phyloP scores from a whole-genome alignment of 1,140 invertebrate genomes.

The Ceratina japonica region DNA sequence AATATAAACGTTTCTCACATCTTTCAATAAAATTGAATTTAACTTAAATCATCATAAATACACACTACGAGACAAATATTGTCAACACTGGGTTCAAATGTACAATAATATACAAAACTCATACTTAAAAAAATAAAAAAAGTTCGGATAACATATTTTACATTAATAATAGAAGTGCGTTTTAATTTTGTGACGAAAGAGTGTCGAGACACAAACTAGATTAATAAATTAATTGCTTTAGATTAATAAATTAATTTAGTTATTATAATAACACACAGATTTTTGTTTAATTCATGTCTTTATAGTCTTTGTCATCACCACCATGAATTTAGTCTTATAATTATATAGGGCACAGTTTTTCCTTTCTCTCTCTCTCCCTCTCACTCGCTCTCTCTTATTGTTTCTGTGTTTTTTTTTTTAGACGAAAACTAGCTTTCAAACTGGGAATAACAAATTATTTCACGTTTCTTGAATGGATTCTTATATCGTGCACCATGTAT shows the following conservation, averaged over 20 bases:
- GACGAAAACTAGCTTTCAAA: constrained; percentile 51
- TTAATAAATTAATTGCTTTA: constrained; percentile 42
- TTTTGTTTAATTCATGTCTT: constrained; percentile 26
- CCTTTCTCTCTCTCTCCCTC: no score
- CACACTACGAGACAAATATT: constrained; percentile 17
- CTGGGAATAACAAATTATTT: constrained; percentile 53
- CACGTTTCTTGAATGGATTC: constrained; percentile 45
- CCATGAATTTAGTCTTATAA: constrained; percentile 34
- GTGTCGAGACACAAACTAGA: constrained; percentile 24
- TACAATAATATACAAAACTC: constrained; percentile 20
- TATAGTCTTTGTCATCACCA: constrained; percentile 16
- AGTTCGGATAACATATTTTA: constrained; percentile 20
- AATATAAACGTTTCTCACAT: constrained; percentile 26
- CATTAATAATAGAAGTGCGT: constrained; percentile 15
- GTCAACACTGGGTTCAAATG: constrained; percentile 22
- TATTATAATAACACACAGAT: constrained; percentile 28
- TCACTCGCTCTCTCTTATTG: no score
- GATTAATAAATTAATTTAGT: constrained; percentile 42
- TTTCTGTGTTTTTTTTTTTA: constrained; percentile 29
- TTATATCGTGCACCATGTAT: constrained; percentile 57
- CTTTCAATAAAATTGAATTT: constrained; percentile 21
- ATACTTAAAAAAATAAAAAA: constrained; percentile 1
- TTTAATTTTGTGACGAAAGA: constrained; percentile 3
- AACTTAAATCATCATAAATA: constrained; percentile 8
- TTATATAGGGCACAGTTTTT: constrained; percentile 23